phyloP scores from a whole-genome alignment of 2,888 invertebrate genomes.

The Eupithecia exiguata region DNA sequence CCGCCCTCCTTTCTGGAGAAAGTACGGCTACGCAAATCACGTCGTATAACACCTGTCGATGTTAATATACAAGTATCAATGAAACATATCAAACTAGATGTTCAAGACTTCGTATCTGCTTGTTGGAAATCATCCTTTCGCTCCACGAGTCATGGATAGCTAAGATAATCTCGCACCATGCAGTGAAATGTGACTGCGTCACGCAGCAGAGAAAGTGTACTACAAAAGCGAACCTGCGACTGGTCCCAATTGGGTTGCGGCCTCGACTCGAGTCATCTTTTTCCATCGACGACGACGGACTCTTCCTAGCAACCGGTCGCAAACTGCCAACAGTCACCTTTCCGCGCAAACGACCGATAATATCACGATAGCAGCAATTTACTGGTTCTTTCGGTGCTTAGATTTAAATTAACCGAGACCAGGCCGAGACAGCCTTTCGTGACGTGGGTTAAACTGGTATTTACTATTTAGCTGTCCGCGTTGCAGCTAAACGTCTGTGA shows the following conservation, averaged over 20 bases:
- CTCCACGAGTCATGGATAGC: slow-evolving; percentile 30
- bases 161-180: slow-evolving; percentile 44
- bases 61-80: slow-evolving; percentile 39
- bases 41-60: slow-evolving; percentile 56
- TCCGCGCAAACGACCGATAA: slow-evolving; percentile 47
- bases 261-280: slow-evolving; percentile 76
- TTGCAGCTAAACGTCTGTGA: slow-evolving; percentile 27
- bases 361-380: slow-evolving; percentile 41
- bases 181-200: slow-evolving; percentile 76
- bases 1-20: slow-evolving; percentile 57
- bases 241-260: slow-evolving; percentile 81
- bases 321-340: slow-evolving; percentile 40
- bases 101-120: slow-evolving; percentile 31
- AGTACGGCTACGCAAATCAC: slow-evolving; percentile 60
- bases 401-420: slow-evolving; percentile 38
- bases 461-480: slow-evolving; percentile 20
- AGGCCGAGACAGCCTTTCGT: slow-evolving; percentile 10
- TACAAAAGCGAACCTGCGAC: slow-evolving; percentile 74
- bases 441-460: slow-evolving; percentile 32
- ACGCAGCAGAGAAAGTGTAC: slow-evolving; percentile 82
- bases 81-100: slow-evolving; percentile 27
- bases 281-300: slow-evolving; percentile 51
- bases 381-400: slow-evolving; percentile 36
- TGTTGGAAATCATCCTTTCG: slow-evolving; percentile 35
- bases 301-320: slow-evolving; percentile 57